Evolutionary conservation across 92 coral and sea anemone species (phyloP), one percentile per base, ranked within the genome.

Genomic region (Palythoa grandiflora): DNA sequence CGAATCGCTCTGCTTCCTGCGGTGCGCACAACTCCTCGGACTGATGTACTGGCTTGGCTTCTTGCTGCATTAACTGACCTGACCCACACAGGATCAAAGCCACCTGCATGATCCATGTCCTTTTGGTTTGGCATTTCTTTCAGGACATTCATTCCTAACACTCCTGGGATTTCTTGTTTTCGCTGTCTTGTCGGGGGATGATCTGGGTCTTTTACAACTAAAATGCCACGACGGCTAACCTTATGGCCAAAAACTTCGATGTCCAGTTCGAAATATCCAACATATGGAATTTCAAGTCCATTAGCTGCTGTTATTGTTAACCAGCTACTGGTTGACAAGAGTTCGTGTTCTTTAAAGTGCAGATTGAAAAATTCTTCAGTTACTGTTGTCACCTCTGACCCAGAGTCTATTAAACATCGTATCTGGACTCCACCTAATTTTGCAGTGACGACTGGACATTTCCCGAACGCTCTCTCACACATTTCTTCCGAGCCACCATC

Each of bases 61-160:
- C 78, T 80, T 9, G 61, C 28, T 3, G 89, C 76, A 87, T 86
- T 83, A 55, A 87, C 66, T 38, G 90, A 90, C 79, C 87, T 28
- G 17, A 73, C 65, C 91, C 95, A 87, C 44, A 37, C 89, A 6
- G 92, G 19, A 44, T 83, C 68, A 50, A 55, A 72, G 11, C 73
- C 40, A 38, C 54, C 78, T 9, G 53, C 59, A 54, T 3, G 59
- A 28, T 54, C 83, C 36, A 57, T 77, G 44, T 48, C 75, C 59
- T 71, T 65, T 68, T n/a, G 73, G 40, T 40, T 79, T 19, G 83
- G 40, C 66, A 77, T 54, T 65, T 93, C 86, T 5, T 80, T 81
- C 88, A 88, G 19, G 15, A 93, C 80, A 63, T 94, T 94, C 97
- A 94, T 92, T 66, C 97, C 97, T 5, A 94, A 78, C 68, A 94